phyloP scores from a whole-genome alignment of 1,140 invertebrate species.

The Ephestia elutella region DNA sequence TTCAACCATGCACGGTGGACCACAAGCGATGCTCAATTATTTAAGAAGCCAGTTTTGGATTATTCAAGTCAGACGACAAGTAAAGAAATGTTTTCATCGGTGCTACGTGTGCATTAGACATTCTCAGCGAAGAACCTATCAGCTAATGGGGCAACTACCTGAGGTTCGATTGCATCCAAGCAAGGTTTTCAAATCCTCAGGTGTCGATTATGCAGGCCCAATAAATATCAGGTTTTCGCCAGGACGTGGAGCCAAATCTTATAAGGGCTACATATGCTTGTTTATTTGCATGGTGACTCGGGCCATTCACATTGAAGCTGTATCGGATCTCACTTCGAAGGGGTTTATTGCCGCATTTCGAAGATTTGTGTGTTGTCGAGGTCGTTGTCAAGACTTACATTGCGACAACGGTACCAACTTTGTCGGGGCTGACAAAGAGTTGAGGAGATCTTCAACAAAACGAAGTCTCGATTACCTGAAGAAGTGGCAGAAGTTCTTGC shows the following conservation, averaged over 20 bases:
- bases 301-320: background rate
- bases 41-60: conserved; percentile 8
- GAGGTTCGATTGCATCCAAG: too few relatives aligned
- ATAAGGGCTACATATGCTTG: too few relatives aligned
- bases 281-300: background rate
- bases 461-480: background rate
- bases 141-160: conserved; percentile 7
- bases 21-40: conserved; percentile 16
- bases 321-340: background rate
- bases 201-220: conserved; percentile 8
- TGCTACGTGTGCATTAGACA: background rate
- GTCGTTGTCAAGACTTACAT: background rate
- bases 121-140: background rate
- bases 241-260: background rate
- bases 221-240: background rate
- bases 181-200: background rate
- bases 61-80: background rate
- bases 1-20: conserved; percentile 28
- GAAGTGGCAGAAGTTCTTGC: background rate
- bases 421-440: background rate
- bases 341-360: background rate
- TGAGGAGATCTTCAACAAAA: background rate
- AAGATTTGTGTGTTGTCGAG: background rate
- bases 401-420: conserved; percentile 2
- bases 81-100: background rate